These are phyloP conservation scores for Paraescarpia echinospica DNA, from an alignment of 1,140 invertebrate genomes.

Conservation along the genomic window DNA sequence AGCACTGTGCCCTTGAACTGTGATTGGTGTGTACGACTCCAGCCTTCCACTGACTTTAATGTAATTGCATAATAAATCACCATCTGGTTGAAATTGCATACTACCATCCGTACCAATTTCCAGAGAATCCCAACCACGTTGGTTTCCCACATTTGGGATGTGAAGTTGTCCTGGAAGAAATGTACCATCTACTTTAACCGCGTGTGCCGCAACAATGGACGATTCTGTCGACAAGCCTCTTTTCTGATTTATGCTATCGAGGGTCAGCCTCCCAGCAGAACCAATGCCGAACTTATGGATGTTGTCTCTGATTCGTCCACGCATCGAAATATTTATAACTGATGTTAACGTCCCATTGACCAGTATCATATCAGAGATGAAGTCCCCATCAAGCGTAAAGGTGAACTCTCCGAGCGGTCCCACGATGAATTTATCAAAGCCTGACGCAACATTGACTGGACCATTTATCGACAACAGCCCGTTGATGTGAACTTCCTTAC, in stretches of 20 bases:
- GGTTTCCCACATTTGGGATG: not conserved
- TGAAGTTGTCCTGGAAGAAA: not conserved
- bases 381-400: not conserved
- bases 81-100: not conserved
- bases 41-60: not conserved
- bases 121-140: not conserved
- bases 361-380: not conserved
- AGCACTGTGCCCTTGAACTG: not conserved
- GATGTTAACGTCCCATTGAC: not conserved
- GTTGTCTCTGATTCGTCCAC: slow-evolving; percentile 22
- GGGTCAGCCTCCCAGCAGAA: not conserved
- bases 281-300: slow-evolving; percentile 25
- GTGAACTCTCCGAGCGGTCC: not conserved
- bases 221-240: not conserved
- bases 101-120: not conserved
- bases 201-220: not conserved
- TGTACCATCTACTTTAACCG: not conserved
- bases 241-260: not conserved
- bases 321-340: slow-evolving; percentile 3
- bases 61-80: not conserved
- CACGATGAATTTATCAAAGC: not conserved
- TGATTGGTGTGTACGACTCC: not conserved
- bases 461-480: not conserved
- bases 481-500: slow-evolving; percentile 13
- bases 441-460: not conserved